These are phyloP conservation scores for Tamandua tetradactyla DNA, from an alignment of 2,797 vertebrate species.

Conservation along the genomic window DNA sequence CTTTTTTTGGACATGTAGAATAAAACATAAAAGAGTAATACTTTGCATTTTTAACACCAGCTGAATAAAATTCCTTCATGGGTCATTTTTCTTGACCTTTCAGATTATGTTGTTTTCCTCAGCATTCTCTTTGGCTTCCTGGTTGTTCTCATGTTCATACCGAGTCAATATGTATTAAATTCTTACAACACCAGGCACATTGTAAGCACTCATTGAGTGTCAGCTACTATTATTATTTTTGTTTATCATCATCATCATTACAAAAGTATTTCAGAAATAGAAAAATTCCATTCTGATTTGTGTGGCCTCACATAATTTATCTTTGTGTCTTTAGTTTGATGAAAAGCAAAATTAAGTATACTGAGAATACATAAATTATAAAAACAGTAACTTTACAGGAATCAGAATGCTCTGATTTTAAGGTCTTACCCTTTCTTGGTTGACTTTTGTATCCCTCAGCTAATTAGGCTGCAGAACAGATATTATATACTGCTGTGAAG, in stretches of 20 bases:
- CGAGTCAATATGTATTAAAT: not conserved
- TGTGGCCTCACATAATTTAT: slow-evolving; percentile 27
- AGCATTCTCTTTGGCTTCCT: slow-evolving; percentile 15
- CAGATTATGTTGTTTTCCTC: not conserved
- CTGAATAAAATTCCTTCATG: not conserved
- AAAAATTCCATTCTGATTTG: slow-evolving; percentile 13
- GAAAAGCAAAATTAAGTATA: slow-evolving; percentile 29
- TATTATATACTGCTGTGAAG: not conserved
- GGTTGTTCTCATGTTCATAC: not conserved
- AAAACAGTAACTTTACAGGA: not conserved
- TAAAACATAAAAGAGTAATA: not conserved
- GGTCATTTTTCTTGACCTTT: slow-evolving; percentile 10
- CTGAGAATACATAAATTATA: not conserved
- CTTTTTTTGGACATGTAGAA: not conserved
- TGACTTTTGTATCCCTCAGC: not conserved
- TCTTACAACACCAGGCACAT: not conserved
- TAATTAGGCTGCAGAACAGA: slow-evolving; percentile 5
- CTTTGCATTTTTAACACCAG: not conserved
- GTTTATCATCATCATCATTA: not conserved
- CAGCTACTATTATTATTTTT: not conserved
- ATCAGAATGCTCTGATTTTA: slow-evolving; percentile 19
- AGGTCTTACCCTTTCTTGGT: not conserved
- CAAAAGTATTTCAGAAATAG: not conserved
- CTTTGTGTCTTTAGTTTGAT: slow-evolving; percentile 39
- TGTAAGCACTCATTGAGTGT: not conserved